Percentiles rank a stretch among this genome's conserved stretches.
Conservation (phyloP, 2,797 vertebrate species). For the Cygnus olor region DNA sequence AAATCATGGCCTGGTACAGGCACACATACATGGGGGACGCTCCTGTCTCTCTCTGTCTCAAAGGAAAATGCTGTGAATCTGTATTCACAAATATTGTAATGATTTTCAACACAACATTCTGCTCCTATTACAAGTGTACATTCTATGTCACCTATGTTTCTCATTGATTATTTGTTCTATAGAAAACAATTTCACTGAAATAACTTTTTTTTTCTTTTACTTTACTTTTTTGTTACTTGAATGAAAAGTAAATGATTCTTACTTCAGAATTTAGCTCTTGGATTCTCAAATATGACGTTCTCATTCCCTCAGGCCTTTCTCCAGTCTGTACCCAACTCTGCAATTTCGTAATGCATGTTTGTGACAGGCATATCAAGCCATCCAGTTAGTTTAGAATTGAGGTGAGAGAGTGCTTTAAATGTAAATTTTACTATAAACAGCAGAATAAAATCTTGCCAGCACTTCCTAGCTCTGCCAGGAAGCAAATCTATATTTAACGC, state of each 20-base stretch:
- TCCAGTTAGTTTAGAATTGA: slow-evolving; percentile 36
- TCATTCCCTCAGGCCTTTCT: neutral
- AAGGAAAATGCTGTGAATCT: neutral
- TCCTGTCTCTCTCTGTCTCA: neutral
- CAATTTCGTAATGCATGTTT: slow-evolving; percentile 12
- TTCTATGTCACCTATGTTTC: neutral
- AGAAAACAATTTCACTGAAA: neutral
- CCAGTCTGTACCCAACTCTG: neutral
- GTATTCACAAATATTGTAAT: neutral
- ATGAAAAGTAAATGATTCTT: neutral
- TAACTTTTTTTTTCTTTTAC: neutral
- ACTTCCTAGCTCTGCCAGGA: slow-evolving; percentile 44
- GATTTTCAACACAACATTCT: neutral
- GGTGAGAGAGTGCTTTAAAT: slow-evolving; percentile 47
- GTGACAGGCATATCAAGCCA: slow-evolving; percentile 46
- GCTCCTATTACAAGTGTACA: neutral
- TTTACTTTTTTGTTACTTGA: neutral
- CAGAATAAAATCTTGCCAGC: slow-evolving; percentile 29
- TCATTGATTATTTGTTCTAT: neutral
- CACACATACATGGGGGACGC: neutral
- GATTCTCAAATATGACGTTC: neutral
- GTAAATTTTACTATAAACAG: slow-evolving; percentile 54
- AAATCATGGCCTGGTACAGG: neutral
- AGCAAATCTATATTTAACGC: slow-evolving; percentile 58
- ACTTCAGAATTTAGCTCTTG: neutral